Percentiles rank a stretch among this genome's conserved stretches.
These are phyloP conservation scores for Cheumatopsyche charites DNA, from an alignment of 1,140 invertebrate species.

Conservation along the genomic window DNA sequence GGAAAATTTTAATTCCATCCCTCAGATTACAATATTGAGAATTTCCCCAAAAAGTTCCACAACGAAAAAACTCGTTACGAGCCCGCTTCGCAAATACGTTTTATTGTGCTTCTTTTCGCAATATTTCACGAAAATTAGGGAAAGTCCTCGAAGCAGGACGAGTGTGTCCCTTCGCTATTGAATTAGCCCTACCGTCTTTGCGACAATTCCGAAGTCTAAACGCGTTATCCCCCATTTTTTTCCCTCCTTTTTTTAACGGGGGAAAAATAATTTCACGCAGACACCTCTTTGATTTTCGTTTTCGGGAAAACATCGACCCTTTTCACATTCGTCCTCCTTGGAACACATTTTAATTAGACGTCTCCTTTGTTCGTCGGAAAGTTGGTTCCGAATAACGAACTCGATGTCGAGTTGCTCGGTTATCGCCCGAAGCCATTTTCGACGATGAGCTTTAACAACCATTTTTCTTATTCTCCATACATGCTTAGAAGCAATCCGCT, in stretches of 20 bases:
- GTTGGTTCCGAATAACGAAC: conserved; percentile 10
- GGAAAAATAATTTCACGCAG: conserved; percentile 5
- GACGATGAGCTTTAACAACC: no score
- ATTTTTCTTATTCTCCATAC: no score
- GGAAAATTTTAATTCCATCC: no score
- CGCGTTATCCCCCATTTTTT: background rate
- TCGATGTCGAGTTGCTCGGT: background rate
- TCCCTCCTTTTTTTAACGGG: background rate
- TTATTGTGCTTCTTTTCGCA: background rate
- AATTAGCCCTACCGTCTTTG: conserved; percentile 14
- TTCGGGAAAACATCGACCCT: background rate
- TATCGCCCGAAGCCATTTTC: background rate
- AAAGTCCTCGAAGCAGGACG: background rate
- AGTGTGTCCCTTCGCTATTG: conserved; percentile 9
- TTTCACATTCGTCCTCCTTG: background rate
- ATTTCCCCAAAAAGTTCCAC: no score
- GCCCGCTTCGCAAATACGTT: no score
- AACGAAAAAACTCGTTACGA: no score
- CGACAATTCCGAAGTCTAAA: conserved; percentile 19
- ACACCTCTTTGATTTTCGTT: conserved; percentile 21
- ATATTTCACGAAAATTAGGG: conserved; percentile 15
- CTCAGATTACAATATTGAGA: no score
- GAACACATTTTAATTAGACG: conserved; percentile 10
- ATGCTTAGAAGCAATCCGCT: no score
- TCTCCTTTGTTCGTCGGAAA: background rate